Conservation (phyloP, 2,888 invertebrate species). For the Eupithecia pulchellata region DNA sequence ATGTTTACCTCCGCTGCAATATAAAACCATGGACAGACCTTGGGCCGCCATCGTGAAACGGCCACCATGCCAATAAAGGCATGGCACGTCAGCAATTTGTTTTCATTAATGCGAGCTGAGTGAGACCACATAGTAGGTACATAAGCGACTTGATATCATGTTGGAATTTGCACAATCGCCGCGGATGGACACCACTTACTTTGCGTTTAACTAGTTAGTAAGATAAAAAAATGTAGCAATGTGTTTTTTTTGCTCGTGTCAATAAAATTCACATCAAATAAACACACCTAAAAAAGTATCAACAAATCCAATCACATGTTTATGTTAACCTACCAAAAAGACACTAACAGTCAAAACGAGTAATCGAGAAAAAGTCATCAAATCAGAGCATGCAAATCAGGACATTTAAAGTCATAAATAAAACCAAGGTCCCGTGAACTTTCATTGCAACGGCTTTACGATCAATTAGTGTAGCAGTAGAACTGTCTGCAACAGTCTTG, state of each 20-base stretch:
- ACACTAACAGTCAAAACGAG: neutral
- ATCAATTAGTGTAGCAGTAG: constrained; percentile 15
- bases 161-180: constrained; percentile 15
- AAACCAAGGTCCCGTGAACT: constrained; percentile 20
- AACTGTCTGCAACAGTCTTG: constrained; percentile 9
- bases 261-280: neutral
- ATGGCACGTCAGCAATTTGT: constrained; percentile 43
- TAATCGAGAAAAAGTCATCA: neutral
- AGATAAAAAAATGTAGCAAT: neutral
- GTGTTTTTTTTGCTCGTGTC: neutral
- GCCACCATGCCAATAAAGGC: constrained; percentile 33
- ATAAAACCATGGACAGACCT: constrained; percentile 24
- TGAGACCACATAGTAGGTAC: constrained; percentile 20
- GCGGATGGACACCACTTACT: neutral
- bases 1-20: constrained; percentile 7
- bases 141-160: constrained; percentile 16
- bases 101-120: constrained; percentile 27
- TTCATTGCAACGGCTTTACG: constrained; percentile 18
- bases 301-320: neutral
- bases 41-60: constrained; percentile 41
- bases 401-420: constrained; percentile 13
- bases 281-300: neutral
- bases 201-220: neutral
- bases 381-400: constrained; percentile 13
- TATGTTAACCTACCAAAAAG: neutral